phyloP scores from a whole-genome alignment of 2,113 vertebrate species.

The Cercocebus atys region DNA sequence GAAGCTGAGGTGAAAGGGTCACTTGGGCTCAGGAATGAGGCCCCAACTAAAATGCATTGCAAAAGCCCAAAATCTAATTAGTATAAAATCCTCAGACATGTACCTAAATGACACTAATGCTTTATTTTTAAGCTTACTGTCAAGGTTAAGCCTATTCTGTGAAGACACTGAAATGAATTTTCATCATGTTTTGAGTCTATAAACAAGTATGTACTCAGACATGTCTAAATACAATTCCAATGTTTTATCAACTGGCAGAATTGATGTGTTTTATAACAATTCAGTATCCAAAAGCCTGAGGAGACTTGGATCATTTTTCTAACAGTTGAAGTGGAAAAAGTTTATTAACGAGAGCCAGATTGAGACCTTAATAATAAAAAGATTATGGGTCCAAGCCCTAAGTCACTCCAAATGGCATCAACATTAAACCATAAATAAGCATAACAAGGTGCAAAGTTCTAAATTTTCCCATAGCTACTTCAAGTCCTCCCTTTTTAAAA shows the following conservation, averaged over 20 bases:
- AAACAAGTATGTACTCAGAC: not conserved
- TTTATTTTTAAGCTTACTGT: not conserved
- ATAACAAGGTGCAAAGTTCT: not conserved
- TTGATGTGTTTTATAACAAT: not conserved
- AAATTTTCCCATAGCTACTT: not conserved
- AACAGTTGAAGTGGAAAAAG: not conserved
- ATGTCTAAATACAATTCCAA: not conserved
- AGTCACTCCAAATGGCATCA: not conserved
- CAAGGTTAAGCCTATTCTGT: not conserved
- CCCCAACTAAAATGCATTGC: not conserved
- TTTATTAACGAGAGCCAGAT: not conserved
- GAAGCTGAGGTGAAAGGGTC: not conserved
- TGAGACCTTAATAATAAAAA: not conserved
- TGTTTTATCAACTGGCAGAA: slow-evolving; percentile 26
- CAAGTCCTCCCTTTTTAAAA: not conserved
- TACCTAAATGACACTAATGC: not conserved
- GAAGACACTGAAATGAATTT: not conserved
- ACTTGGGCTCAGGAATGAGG: not conserved
- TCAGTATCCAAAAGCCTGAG: not conserved
- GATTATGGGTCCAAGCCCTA: not conserved
- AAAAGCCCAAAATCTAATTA: not conserved
- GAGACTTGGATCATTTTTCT: not conserved
- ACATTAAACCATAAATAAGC: not conserved
- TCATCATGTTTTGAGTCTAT: not conserved
- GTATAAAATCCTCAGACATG: not conserved